Percentiles rank a stretch among this genome's conserved stretches.
phyloP scores from a whole-genome alignment of 2,888 invertebrate species.

The Epistrophella euchroma region DNA sequence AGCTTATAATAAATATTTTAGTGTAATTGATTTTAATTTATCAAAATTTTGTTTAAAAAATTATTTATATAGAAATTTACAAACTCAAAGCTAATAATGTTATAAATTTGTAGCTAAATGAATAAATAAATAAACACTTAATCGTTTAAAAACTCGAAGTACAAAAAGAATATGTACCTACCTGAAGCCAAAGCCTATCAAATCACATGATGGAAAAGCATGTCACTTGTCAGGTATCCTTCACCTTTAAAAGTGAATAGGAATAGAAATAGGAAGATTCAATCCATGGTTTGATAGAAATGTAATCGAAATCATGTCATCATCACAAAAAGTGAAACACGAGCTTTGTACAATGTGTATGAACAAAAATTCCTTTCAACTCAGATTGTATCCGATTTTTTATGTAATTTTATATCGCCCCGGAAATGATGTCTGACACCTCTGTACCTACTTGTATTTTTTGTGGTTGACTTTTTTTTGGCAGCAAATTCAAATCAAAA shows the following conservation, averaged over 20 bases:
- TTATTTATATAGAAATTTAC: too few species aligned
- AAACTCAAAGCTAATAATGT: too few species aligned
- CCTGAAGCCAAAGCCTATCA: too few species aligned
- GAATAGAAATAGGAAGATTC: neutral
- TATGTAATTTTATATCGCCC: neutral
- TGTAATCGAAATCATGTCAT: slow-evolving; percentile 1
- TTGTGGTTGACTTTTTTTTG: neutral
- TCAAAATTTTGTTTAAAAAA: too few species aligned
- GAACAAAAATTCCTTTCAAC: neutral
- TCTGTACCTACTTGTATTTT: neutral
- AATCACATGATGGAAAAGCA: too few species aligned
- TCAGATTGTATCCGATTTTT: neutral
- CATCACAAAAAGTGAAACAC: neutral
- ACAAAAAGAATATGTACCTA: too few species aligned
- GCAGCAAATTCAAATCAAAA: neutral
- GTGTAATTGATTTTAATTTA: too few species aligned
- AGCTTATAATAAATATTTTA: too few species aligned
- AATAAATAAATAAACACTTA: too few species aligned
- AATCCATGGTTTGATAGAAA: neutral
- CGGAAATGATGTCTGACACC: neutral
- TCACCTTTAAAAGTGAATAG: neutral
- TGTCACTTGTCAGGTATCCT: neutral
- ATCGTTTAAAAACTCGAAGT: too few species aligned
- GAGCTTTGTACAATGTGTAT: neutral
- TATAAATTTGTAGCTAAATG: too few species aligned